phyloP scores from a whole-genome alignment of 2,888 invertebrate genomes.

The Neelides folsomi region DNA sequence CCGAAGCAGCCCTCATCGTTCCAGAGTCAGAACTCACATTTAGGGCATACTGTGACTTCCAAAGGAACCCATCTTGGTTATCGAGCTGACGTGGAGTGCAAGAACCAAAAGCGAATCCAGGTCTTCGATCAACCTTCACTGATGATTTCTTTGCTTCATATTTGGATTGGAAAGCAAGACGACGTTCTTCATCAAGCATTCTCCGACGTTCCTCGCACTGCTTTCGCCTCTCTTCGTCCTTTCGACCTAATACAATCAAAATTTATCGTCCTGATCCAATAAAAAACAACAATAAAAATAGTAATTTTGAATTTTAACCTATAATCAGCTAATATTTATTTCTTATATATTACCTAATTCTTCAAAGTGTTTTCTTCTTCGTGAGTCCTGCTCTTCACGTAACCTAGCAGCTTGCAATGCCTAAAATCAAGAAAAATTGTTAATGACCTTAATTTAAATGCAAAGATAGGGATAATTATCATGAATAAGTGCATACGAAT shows the following conservation, averaged over 20 bases:
- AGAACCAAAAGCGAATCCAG: constrained; percentile 28
- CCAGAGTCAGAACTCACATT: constrained; percentile 22
- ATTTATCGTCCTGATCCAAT: too few species aligned
- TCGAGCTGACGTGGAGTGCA: constrained; percentile 31
- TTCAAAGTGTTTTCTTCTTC: constrained; percentile 29
- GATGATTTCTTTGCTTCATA: constrained; percentile 23
- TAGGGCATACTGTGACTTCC: constrained; percentile 32
- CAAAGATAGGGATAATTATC: too few species aligned
- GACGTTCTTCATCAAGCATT: constrained; percentile 29
- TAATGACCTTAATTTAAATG: too few species aligned
- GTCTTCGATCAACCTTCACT: background rate
- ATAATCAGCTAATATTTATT: too few species aligned
- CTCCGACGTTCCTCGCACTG: constrained; percentile 29
- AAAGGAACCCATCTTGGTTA: constrained; percentile 31
- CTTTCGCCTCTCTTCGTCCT: constrained; percentile 24
- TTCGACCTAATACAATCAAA: constrained; percentile 8
- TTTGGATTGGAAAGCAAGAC: constrained; percentile 20
- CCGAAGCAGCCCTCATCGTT: background rate
- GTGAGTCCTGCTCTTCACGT: constrained; percentile 31
- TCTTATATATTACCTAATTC: constrained; percentile 15
- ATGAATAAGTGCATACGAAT: too few species aligned
- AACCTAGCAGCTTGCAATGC: constrained; percentile 24
- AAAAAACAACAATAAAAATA: too few species aligned
- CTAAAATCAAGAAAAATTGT: constrained; percentile 9
- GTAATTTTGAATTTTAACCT: too few species aligned